phyloP scores from a whole-genome alignment of 2,888 invertebrate genomes.

The Smittia aterrima region DNA sequence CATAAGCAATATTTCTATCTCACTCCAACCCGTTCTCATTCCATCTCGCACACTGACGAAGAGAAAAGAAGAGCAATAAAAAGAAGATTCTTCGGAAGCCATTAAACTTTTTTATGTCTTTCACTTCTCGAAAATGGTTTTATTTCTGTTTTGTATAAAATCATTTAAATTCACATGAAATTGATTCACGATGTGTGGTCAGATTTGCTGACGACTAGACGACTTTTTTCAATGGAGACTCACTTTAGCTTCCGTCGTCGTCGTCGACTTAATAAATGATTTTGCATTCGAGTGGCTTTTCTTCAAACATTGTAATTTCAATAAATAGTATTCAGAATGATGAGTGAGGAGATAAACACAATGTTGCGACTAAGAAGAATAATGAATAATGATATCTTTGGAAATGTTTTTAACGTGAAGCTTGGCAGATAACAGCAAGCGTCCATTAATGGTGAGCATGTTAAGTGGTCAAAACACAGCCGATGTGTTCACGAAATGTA shows the following conservation, averaged over 20 bases:
- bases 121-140: background rate
- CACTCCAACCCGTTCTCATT: background rate
- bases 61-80: background rate
- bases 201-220: background rate
- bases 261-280: too few relatives aligned
- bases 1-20: background rate
- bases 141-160: background rate
- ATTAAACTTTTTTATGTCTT: background rate
- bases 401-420: background rate
- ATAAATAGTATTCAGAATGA: background rate
- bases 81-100: background rate
- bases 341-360: background rate
- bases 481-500: background rate
- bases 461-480: background rate
- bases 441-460: background rate
- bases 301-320: background rate
- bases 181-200: background rate
- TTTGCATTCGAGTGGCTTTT: too few relatives aligned
- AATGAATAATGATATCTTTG: background rate
- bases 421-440: background rate
- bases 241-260: too few relatives aligned
- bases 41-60: background rate
- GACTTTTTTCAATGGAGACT: too few relatives aligned
- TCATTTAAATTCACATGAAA: background rate
- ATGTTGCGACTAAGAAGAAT: background rate